Conservation (phyloP, 2,113 vertebrate genomes). For the Gulo gulo region DNA sequence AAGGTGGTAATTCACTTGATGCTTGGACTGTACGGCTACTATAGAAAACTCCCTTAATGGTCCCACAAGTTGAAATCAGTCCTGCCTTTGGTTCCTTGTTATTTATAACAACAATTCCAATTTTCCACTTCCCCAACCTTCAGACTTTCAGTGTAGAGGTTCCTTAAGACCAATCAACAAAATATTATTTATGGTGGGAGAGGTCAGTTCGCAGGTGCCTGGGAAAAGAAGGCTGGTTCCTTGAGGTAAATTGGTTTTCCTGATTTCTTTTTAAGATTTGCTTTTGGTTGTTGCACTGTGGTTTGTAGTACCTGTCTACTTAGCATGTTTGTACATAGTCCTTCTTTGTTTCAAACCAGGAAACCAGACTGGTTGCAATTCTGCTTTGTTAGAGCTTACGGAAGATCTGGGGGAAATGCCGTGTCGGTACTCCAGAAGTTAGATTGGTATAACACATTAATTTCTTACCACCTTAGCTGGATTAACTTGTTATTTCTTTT, state of each 20-base stretch:
- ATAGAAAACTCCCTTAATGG: background rate
- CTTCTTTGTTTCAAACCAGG: background rate
- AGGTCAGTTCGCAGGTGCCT: background rate
- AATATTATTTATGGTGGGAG: background rate
- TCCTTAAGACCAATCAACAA: background rate
- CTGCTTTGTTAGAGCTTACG: background rate
- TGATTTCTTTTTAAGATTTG: background rate
- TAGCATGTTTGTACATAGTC: background rate
- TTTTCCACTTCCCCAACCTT: background rate
- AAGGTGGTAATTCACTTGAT: background rate
- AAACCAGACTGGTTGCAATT: slow-evolving; percentile 1
- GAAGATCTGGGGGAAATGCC: background rate
- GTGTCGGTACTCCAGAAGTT: background rate
- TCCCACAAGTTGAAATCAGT: background rate
- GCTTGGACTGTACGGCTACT: background rate
- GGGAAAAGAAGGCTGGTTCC: background rate
- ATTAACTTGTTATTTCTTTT: background rate
- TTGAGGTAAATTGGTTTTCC: background rate
- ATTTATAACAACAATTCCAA: background rate
- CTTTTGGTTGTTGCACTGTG: background rate
- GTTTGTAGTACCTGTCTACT: background rate
- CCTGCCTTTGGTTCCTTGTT: background rate
- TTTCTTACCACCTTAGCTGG: background rate
- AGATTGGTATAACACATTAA: background rate
- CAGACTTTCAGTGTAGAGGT: background rate